Evolutionary conservation across 2,113 vertebrate genomes (phyloP).

Genomic region (Jacana jacana): DNA sequence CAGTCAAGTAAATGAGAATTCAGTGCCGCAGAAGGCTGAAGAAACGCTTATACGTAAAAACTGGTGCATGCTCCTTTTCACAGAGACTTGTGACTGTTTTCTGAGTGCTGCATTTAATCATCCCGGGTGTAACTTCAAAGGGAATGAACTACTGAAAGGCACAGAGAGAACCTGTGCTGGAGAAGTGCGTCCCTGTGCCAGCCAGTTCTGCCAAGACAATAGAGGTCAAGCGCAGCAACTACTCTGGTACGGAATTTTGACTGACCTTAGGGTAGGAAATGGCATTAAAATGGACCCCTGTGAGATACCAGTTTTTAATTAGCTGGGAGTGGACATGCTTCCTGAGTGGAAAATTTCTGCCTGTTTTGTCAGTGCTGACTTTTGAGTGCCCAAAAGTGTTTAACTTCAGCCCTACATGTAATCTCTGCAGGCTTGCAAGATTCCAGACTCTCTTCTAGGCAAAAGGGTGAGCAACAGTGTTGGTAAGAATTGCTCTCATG

Average conservation of each 20-base stretch:
- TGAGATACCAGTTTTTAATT: background rate
- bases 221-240: background rate
- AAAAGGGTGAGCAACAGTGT: background rate
- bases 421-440: background rate
- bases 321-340: background rate
- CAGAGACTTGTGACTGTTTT: conserved; percentile 15
- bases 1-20: conserved; percentile 38
- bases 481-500: background rate
- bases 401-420: rapidly evolving
- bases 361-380: background rate
- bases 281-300: background rate
- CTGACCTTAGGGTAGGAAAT: background rate
- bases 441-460: background rate
- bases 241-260: background rate
- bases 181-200: background rate
- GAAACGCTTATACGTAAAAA: conserved; percentile 5
- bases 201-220: background rate
- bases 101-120: conserved; percentile 7
- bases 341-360: background rate
- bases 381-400: rapidly evolving
- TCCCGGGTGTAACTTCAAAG: background rate
- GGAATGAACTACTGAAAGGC: background rate
- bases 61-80: background rate
- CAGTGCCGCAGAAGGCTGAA: background rate
- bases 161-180: background rate